phyloP scores from a whole-genome alignment of 2,113 vertebrate genomes.

The Tyrannus savana region DNA sequence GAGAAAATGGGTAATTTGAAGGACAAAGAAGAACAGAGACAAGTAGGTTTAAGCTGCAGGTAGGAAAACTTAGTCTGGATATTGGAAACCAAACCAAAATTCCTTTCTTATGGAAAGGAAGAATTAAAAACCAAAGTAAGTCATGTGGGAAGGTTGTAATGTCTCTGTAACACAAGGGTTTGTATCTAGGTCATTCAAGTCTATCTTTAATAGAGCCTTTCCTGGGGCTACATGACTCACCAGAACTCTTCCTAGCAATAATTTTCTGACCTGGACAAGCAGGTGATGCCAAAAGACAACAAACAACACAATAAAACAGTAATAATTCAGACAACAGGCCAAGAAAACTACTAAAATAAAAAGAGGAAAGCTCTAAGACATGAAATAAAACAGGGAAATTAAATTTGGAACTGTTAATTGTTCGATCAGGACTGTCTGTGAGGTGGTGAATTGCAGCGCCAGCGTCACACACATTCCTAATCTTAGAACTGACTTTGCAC shows the following conservation, averaged over 20 bases:
- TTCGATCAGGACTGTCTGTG: neutral
- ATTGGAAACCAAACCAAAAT: neutral
- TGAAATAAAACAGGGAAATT: neutral
- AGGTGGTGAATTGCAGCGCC: neutral
- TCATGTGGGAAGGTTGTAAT: neutral
- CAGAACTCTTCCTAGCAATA: neutral
- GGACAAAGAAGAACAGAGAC: neutral
- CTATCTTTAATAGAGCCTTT: constrained; percentile 37
- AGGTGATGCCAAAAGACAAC: constrained; percentile 16
- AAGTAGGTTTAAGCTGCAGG: neutral
- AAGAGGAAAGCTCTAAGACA: neutral
- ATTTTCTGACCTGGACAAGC: neutral
- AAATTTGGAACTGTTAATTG: neutral
- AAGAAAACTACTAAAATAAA: neutral
- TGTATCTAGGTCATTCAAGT: constrained; percentile 31
- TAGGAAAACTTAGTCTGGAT: neutral
- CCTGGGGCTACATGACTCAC: constrained; percentile 60
- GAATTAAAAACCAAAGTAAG: neutral
- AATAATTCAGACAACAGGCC: neutral
- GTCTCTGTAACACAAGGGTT: constrained; percentile 13
- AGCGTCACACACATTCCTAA: neutral
- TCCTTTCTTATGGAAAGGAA: neutral
- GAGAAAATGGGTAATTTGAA: neutral
- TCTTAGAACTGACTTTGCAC: neutral
- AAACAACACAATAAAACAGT: neutral